A percentile compares a stretch with the other conserved stretches of the same genome.
Evolutionary conservation across 2,113 vertebrate species (phyloP).

Genomic region (Hippocampus mohnikei): DNA sequence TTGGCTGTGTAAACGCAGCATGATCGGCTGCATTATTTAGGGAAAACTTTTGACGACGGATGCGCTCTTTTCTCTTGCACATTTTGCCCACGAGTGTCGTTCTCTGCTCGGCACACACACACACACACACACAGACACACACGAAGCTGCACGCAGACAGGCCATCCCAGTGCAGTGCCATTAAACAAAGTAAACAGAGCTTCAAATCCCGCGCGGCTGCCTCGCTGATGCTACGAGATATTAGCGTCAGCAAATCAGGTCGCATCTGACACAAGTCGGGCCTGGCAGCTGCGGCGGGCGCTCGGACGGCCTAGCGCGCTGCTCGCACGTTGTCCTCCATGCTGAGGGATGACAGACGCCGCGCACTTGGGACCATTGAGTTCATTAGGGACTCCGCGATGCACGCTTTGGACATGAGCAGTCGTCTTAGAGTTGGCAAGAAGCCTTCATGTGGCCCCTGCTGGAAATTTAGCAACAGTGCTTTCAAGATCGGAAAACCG

Average conservation of each 20-base stretch:
- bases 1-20: conserved; percentile 30
- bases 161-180: conserved; percentile 21
- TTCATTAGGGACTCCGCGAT: conserved; percentile 29
- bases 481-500: no score
- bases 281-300: conserved; percentile 49
- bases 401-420: conserved; percentile 13
- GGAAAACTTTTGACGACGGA: not conserved
- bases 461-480: no score
- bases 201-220: conserved; percentile 37
- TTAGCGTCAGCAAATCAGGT: conserved; percentile 55
- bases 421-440: conserved; percentile 34
- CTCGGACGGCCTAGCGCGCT: conserved; percentile 13
- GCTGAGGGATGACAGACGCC: conserved; percentile 27
- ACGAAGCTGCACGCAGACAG: conserved; percentile 11
- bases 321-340: conserved; percentile 16
- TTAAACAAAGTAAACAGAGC: conserved; percentile 35
- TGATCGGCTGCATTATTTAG: conserved; percentile 20
- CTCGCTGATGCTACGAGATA: conserved; percentile 50
- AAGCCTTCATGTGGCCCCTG: not conserved
- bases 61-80: not conserved
- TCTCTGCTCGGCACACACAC: conserved; percentile 2
- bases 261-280: conserved; percentile 50
- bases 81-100: not conserved
- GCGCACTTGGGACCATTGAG: conserved; percentile 34
- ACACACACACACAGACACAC: conserved; percentile 16